Percentiles rank a stretch among this genome's conserved stretches.
phyloP scores from a whole-genome alignment of 1,140 invertebrate genomes.

The Drosophila parvula region DNA sequence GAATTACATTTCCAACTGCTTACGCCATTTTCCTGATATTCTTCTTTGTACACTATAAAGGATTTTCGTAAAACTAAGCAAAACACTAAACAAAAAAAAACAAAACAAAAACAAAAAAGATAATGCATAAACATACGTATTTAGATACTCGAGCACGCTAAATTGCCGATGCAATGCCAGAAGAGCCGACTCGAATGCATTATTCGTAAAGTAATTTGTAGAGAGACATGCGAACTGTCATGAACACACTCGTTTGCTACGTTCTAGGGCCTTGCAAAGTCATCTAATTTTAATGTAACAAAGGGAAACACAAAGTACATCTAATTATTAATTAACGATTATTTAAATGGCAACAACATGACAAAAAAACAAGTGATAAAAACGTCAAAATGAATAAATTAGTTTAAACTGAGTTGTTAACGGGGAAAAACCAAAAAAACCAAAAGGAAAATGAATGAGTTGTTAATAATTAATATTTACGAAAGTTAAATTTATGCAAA shows the following conservation, averaged over 20 bases:
- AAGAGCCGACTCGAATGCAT: conserved; percentile 34
- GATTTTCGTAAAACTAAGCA: conserved; percentile 86
- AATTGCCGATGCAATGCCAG: conserved; percentile 46
- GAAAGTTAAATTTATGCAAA: conserved; percentile 52
- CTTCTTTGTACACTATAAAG: conserved; percentile 96
- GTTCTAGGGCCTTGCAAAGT: conserved; percentile 65
- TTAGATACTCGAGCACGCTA: conserved; percentile 33
- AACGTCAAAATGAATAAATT: conserved; percentile 55
- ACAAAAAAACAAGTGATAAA: conserved; percentile 66
- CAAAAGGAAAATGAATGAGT: conserved; percentile 54
- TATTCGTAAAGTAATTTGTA: conserved; percentile 47
- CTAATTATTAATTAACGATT: conserved; percentile 63
- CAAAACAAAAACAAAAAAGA: conserved; percentile 20
- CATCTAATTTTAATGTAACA: conserved; percentile 74
- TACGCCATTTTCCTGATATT: conserved; percentile 96
- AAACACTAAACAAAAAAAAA: conserved; percentile 13
- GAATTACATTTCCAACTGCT: conserved; percentile 95
- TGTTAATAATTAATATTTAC: conserved; percentile 65
- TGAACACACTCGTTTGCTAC: conserved; percentile 55
- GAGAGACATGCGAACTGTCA: conserved; percentile 20
- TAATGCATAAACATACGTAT: conserved; percentile 41
- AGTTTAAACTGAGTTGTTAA: conserved; percentile 67
- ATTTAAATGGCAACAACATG: conserved; percentile 52
- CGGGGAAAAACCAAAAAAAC: conserved; percentile 31
- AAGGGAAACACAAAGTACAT: conserved; percentile 80